Evolutionary conservation across 2,113 vertebrate species (phyloP), one percentile per base, ranked within the genome.

Genomic region (Erythrocercus mccallii): DNA sequence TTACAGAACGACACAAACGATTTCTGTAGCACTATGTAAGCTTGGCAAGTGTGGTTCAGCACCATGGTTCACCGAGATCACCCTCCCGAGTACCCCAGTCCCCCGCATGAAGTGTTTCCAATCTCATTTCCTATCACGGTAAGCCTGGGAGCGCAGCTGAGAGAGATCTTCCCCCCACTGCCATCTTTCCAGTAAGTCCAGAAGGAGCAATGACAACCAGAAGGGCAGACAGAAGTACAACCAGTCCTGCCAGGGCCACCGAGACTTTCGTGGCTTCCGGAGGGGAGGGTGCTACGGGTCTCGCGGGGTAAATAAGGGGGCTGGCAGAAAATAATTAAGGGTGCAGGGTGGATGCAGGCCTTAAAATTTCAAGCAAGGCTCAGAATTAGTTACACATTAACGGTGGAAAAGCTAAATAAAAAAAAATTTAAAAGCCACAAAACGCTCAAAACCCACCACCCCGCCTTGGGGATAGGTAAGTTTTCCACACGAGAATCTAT

Each of bases 141-240:
- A 88, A 94, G 18, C 44, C 69, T 31, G 20, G 22, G 69, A 95
- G 31, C 3, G 16, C 69, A 66, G 62, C 38, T 27, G 58, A 58
- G 17, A 30, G 33, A 50, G 9, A 38, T 16, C 47, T 53, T 61
- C 58, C 30, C 37, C 42, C 70, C 91, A 69, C 23, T 87, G 91
- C 91, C 91, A 89, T 38, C 50, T 82, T 92, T 40, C 66, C 27
- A 68, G 4, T 3, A 65, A 81, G 50, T 50, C 45, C 74, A 77
- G 48, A 69, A 77, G 40, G 54, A 77, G 84, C 87, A 91, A 95
- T 80, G 87, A 80, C 93, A 92, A 50, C 12, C 78, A 45, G 78
- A 95, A 94, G 81, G 96, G 54, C 90, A 72, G 73, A 35, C 79
- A 88, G 84, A 42, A 3, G 1, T 65, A 60, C 78, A 72, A 42